phyloP scores from a whole-genome alignment of 2,113 vertebrate species.

The Zosterops lateralis region DNA sequence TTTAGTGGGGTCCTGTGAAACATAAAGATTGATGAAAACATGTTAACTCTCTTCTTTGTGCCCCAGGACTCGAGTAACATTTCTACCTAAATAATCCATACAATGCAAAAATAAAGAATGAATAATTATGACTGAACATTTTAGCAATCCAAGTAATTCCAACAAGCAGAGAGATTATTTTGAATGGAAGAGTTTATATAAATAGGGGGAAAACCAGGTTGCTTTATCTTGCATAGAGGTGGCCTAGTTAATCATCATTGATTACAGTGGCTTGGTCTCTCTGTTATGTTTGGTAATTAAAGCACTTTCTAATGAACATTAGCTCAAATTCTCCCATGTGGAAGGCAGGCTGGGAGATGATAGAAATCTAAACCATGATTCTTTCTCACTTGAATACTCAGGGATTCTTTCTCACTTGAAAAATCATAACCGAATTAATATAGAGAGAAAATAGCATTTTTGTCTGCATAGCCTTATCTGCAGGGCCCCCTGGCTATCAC shows the following conservation, averaged over 20 bases:
- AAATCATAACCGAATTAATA: conserved; percentile 63
- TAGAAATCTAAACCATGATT: background rate
- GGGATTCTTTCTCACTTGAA: conserved; percentile 9
- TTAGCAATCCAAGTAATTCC: conserved; percentile 23
- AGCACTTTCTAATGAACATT: conserved; percentile 44
- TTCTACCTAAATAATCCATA: background rate
- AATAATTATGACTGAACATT: conserved; percentile 21
- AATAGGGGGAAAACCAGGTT: conserved; percentile 2
- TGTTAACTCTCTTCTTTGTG: background rate
- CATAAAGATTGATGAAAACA: conserved; percentile 30
- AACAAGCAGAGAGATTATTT: conserved; percentile 35
- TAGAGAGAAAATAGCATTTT: conserved; percentile 46
- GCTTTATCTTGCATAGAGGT: conserved; percentile 48
- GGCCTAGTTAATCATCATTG: conserved; percentile 63
- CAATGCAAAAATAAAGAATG: conserved; percentile 43
- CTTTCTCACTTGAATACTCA: conserved; percentile 8
- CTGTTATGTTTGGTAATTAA: conserved; percentile 68
- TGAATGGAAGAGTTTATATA: conserved; percentile 42
- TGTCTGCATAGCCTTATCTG: conserved; percentile 44
- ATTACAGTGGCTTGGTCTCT: conserved; percentile 51
- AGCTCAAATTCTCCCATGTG: background rate
- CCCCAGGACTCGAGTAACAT: background rate
- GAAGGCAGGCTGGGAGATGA: conserved; percentile 24
- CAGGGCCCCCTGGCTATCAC: conserved; percentile 50
- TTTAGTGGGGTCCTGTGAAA: conserved; percentile 45